phyloP scores from a whole-genome alignment of 2,888 invertebrate species.

The Tenthredo scrophulariae region DNA sequence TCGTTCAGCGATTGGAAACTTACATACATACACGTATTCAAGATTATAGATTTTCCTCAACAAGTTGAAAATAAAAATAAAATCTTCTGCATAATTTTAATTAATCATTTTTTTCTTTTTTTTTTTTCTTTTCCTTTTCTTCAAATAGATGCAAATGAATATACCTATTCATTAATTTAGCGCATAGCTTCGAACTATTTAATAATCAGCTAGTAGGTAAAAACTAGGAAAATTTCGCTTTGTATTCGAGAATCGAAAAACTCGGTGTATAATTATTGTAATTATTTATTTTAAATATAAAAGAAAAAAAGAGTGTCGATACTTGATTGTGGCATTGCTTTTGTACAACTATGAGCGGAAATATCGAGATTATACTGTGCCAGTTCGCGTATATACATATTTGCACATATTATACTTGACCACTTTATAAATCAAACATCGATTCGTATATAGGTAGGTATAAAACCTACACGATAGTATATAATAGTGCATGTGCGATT shows the following conservation, averaged over 20 bases:
- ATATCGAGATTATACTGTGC: not conserved
- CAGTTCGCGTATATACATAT: not conserved
- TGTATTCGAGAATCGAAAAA: no score
- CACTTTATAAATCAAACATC: conserved; percentile 44
- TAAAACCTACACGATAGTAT: not conserved
- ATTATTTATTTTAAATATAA: not conserved
- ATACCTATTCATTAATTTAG: no score
- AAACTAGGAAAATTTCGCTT: no score
- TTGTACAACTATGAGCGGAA: not conserved
- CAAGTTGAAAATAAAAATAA: not conserved
- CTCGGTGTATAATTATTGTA: not conserved
- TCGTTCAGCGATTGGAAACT: not conserved
- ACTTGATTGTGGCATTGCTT: not conserved
- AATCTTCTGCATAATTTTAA: no score
- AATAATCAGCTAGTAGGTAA: no score
- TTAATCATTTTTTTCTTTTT: no score
- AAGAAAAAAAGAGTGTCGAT: not conserved
- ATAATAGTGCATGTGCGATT: not conserved
- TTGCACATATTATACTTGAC: not conserved
- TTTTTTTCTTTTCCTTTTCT: no score
- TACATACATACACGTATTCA: not conserved
- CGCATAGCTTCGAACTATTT: no score
- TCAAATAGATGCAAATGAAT: no score
- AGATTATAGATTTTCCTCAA: not conserved
- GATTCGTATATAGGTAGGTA: not conserved